A percentile compares a stretch with the other conserved stretches of the same genome.
Conservation (phyloP, 1,140 invertebrate genomes). For the Triops cancriformis region DNA sequence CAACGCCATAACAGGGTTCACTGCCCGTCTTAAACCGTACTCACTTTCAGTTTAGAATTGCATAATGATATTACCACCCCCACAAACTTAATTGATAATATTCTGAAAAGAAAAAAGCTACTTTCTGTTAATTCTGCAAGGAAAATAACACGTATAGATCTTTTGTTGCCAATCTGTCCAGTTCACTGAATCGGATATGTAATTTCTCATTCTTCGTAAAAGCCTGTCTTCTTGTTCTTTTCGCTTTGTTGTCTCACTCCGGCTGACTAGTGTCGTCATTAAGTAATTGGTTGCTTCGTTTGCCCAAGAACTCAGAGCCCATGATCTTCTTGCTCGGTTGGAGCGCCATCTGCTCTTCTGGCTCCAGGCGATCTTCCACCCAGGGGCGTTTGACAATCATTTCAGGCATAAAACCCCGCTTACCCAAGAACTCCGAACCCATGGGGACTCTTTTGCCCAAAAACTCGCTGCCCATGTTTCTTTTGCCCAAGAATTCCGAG, state of each 20-base stretch:
- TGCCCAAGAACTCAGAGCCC: neutral
- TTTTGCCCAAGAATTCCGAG: neutral
- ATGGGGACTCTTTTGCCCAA: conserved; percentile 21
- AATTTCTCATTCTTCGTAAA: neutral
- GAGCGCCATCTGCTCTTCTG: neutral
- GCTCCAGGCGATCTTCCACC: neutral
- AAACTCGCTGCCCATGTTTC: conserved; percentile 23
- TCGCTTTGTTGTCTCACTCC: neutral
- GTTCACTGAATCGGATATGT: neutral
- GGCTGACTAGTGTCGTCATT: neutral
- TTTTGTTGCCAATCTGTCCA: neutral
- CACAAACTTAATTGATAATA: no score
- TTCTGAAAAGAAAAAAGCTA: no score
- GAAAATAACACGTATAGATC: neutral
- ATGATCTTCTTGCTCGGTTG: neutral
- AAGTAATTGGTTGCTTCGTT: conserved; percentile 2
- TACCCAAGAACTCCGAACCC: conserved; percentile 23
- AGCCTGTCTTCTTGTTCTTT: neutral
- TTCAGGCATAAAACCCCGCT: neutral
- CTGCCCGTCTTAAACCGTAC: no score
- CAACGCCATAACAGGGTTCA: no score
- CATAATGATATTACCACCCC: no score
- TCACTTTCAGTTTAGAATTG: no score
- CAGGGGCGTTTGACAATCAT: neutral
- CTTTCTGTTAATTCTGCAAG: neutral